These are phyloP conservation scores for Saguinus midas DNA, from an alignment of 2,113 vertebrate species.

Conservation along the genomic window DNA sequence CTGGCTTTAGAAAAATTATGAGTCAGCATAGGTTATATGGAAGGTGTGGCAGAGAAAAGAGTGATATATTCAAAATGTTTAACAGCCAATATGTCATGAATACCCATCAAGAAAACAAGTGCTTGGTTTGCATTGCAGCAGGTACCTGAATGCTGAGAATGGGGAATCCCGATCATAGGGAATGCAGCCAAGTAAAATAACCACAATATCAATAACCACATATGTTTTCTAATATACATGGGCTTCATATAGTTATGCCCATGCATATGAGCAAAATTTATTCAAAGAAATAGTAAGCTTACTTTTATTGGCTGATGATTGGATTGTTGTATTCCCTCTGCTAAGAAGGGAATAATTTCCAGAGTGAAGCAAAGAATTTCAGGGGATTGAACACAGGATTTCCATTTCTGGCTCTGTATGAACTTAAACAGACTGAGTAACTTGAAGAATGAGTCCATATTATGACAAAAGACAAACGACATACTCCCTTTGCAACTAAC, in stretches of 20 bases:
- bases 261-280: neutral
- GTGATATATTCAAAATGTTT: neutral
- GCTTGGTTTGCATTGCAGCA: neutral
- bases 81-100: neutral
- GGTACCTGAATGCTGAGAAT: neutral
- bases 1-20: neutral
- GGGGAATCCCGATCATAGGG: neutral
- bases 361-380: neutral
- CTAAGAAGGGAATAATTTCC: neutral
- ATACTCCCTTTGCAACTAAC: neutral
- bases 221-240: neutral
- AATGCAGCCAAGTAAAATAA: neutral
- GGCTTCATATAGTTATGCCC: rapidly evolving
- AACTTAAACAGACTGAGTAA: neutral
- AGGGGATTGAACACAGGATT: neutral
- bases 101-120: neutral
- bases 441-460: neutral
- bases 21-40: neutral
- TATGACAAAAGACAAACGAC: neutral
- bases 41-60: neutral
- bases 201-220: neutral
- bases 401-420: neutral
- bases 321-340: neutral
- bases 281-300: neutral
- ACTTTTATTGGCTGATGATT: neutral